phyloP scores from a whole-genome alignment of 2,797 vertebrate species.

The Ctenopoma multispine region DNA sequence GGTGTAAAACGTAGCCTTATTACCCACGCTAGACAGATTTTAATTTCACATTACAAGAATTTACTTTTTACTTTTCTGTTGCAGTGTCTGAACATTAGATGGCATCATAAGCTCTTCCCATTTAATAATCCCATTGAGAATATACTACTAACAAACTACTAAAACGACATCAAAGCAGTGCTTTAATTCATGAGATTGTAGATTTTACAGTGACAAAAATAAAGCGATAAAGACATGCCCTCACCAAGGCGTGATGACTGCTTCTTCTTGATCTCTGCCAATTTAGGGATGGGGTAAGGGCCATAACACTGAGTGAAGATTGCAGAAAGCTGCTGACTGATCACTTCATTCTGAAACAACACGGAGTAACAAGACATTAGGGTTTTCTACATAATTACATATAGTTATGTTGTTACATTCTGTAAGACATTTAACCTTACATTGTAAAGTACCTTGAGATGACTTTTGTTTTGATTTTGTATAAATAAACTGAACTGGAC shows the following conservation, averaged over 20 bases:
- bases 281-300: constrained; percentile 87
- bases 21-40: neutral
- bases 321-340: constrained; percentile 85
- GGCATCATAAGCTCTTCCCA: constrained; percentile 38
- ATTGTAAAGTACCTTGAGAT: no score
- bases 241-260: constrained; percentile 83
- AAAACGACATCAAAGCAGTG: neutral
- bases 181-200: neutral
- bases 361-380: constrained; percentile 36
- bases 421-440: no score
- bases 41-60: neutral
- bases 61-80: constrained; percentile 4
- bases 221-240: constrained; percentile 9
- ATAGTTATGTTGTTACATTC: no score
- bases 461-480: no score
- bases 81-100: constrained; percentile 63
- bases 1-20: neutral
- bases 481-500: no score
- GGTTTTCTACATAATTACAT: neutral
- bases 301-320: constrained; percentile 89
- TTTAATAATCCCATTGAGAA: neutral
- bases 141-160: neutral
- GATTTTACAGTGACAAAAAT: neutral
- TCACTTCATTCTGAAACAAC: constrained; percentile 84
- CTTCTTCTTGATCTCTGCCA: constrained; percentile 86